Conservation (phyloP, 2,888 invertebrate genomes). For the Nymphalis c-album region DNA sequence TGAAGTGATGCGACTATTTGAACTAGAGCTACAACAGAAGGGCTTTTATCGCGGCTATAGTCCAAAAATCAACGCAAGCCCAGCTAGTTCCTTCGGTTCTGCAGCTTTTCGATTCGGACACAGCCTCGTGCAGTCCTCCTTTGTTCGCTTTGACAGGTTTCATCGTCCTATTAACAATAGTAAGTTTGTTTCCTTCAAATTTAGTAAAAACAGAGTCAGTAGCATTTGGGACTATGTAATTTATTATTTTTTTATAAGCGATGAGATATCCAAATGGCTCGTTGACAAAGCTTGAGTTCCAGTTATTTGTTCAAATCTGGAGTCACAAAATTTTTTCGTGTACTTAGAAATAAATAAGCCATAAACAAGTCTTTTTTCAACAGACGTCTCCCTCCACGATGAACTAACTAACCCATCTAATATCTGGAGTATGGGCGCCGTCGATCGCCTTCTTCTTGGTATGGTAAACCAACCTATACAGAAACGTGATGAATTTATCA, state of each 20-base stretch:
- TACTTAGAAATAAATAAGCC: too few relatives aligned
- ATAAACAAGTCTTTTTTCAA: constrained; percentile 17
- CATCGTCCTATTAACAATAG: constrained; percentile 87
- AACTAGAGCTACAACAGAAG: constrained; percentile 83
- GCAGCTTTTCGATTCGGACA: constrained; percentile 94
- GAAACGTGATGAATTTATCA: constrained; percentile 90
- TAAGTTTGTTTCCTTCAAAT: constrained; percentile 66
- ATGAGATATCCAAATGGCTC: background rate
- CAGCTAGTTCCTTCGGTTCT: constrained; percentile 89
- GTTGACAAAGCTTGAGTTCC: too few relatives aligned
- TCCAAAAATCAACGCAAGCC: constrained; percentile 85
- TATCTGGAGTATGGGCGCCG: constrained; percentile 89
- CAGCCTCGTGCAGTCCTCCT: constrained; percentile 90
- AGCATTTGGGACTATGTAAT: too few relatives aligned
- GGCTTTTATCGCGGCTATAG: constrained; percentile 89
- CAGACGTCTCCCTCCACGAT: constrained; percentile 90
- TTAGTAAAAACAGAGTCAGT: too few relatives aligned
- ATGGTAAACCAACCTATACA: constrained; percentile 89
- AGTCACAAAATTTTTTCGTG: too few relatives aligned
- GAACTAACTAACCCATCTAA: constrained; percentile 86
- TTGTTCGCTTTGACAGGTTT: constrained; percentile 86
- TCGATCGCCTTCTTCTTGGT: constrained; percentile 89
- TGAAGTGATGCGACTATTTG: constrained; percentile 88
- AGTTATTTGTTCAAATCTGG: too few relatives aligned
- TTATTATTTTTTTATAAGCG: too few relatives aligned